A percentile compares a stretch with the other conserved stretches of the same genome.
phyloP scores from a whole-genome alignment of 2,113 vertebrate species.

The Lota lota region DNA sequence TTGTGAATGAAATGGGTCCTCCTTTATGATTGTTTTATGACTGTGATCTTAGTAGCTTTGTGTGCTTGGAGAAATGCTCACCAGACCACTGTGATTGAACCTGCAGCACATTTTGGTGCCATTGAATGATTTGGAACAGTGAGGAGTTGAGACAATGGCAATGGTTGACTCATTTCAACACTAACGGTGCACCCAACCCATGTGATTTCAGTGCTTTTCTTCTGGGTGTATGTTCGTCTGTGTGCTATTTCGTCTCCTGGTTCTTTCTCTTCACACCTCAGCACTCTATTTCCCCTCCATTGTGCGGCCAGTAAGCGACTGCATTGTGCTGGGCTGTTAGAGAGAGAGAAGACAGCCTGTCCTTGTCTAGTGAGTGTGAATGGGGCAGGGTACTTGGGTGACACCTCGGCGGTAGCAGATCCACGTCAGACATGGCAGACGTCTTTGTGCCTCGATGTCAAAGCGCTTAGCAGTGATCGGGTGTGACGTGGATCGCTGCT shows the following conservation, averaged over 20 bases:
- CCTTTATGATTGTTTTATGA: constrained; percentile 26
- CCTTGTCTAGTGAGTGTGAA: constrained; percentile 37
- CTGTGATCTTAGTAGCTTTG: background rate
- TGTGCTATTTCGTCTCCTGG: constrained; percentile 5
- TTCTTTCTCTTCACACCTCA: constrained; percentile 32
- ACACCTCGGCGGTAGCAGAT: constrained; percentile 44
- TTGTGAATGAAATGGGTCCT: too few relatives aligned
- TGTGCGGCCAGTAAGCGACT: constrained; percentile 36
- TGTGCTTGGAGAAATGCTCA: background rate
- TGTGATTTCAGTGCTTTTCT: background rate
- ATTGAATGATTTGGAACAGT: constrained; percentile 4
- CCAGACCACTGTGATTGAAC: constrained; percentile 1
- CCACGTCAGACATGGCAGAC: constrained; percentile 50
- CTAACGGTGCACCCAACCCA: too few relatives aligned
- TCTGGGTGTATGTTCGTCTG: constrained; percentile 3
- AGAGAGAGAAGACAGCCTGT: constrained; percentile 29
- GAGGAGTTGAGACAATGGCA: too few relatives aligned
- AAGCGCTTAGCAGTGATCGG: constrained; percentile 56
- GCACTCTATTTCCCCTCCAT: constrained; percentile 43
- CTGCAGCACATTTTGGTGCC: background rate
- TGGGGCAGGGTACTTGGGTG: constrained; percentile 47
- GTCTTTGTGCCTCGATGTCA: constrained; percentile 58
- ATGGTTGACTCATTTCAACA: too few relatives aligned
- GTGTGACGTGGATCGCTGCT: constrained; percentile 30
- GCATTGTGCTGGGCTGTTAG: constrained; percentile 34